Percentiles rank a stretch among this genome's conserved stretches.
These are phyloP conservation scores for Malacoraja senta DNA, from an alignment of 2,797 vertebrate genomes.

Conservation along the genomic window DNA sequence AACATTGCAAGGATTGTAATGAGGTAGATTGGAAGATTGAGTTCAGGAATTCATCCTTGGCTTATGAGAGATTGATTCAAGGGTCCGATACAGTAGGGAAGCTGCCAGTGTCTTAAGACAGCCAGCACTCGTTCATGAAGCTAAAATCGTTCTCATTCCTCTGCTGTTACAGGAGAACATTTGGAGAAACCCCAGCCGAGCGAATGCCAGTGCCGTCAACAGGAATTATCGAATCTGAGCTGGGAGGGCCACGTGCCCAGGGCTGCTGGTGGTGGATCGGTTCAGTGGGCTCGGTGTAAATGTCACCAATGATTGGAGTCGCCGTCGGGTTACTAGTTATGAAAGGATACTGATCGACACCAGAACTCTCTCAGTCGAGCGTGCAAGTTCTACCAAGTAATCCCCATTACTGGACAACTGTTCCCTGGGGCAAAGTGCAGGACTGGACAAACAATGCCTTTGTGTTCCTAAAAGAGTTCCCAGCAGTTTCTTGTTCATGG, in stretches of 20 bases:
- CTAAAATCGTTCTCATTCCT: not conserved
- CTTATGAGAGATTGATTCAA: too few relatives aligned
- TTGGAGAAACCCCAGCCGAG: conserved; percentile 16
- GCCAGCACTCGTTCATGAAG: too few relatives aligned
- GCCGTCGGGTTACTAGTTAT: not conserved
- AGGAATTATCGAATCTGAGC: conserved; percentile 5
- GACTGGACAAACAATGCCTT: not conserved
- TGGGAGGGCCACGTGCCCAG: not conserved
- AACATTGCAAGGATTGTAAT: too few relatives aligned
- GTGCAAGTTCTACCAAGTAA: not conserved
- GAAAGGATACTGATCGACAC: not conserved
- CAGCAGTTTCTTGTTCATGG: too few relatives aligned
- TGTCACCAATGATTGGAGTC: not conserved
- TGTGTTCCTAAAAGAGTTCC: not conserved
- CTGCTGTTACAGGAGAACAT: not conserved
- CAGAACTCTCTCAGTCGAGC: not conserved
- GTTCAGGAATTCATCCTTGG: too few relatives aligned
- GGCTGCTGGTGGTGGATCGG: not conserved
- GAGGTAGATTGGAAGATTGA: too few relatives aligned
- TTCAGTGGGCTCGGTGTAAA: not conserved
- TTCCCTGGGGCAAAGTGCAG: not conserved
- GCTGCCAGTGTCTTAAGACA: too few relatives aligned
- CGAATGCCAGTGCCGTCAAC: not conserved
- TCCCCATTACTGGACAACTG: not conserved
- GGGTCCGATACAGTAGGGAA: too few relatives aligned